Base-by-base conservation (phyloP, 2,113 vertebrate species). In the Chaetura pelagica region DNA sequence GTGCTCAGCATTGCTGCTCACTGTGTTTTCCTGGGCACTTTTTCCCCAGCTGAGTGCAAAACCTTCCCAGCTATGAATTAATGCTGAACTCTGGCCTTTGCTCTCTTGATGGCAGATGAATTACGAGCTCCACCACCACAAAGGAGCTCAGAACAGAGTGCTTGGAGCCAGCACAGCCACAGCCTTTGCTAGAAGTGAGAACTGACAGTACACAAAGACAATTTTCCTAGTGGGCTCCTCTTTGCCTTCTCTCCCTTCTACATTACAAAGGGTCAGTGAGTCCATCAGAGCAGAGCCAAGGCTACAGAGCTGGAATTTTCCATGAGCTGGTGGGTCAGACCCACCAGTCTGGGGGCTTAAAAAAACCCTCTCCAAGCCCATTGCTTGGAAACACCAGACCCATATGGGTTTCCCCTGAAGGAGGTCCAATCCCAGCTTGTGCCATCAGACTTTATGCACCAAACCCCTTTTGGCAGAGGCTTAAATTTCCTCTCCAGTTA, bases 401-500 rank as follows among this genome's bases (percentile, higher is more conserved):
- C 0, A 1, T 15, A 21, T 0, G 2, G 27, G 30, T 16, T 64
- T 38, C 16, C 12, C 6, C 5, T 0, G 1, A 12, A 55, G 42
- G 21, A 44, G 22, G 15, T 40, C 40, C 24, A 42, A 19, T 9
- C 32, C 52, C 35, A 48, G 32, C 29, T 69, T 22, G 34, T 69
- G 57, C 68, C 3, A 1, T 48, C 38, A 19, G 10, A 64, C 29
- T 23, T 19, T n/a, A 1, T 8, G 32, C 52, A 35, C n/a, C 48
- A 69, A 72, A 35, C 7, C 4, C 24, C n/a, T 59, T 62, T 71
- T 81, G 40, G n/a, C 21, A 52, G 42, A 21, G 63, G 9, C 21
- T 91, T 80, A 8, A 4, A 22, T 67, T 75, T 79, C 14, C 35
- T 67, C 48, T 42, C 27, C 15, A 32, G 29, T 17, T 81, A 4